Evolutionary conservation across 1,140 invertebrate species (phyloP), one percentile per base, ranked within the genome.

Genomic region (Cyrtorhinus lividipennis): DNA sequence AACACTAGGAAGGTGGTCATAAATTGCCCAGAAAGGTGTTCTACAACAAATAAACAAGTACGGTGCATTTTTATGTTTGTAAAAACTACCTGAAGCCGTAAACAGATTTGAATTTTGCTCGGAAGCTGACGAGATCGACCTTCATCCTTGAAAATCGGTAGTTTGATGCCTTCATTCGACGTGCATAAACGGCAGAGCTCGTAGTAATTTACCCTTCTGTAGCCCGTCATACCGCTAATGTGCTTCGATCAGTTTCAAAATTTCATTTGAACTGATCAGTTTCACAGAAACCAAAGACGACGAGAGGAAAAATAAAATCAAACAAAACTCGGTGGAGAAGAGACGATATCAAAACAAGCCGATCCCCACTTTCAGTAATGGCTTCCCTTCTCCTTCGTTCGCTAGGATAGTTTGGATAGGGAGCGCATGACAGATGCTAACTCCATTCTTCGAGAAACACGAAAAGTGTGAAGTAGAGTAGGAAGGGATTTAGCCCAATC

Each of bases 141-240:
- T 66, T 84, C 82, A 24, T 81, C 77, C 12, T 81, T 79, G 67
- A 82, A 85, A 63, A 85, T 82, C 68, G 84, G 78, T 63, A 81
- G 78, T 72, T 82, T 84, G 63, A 71, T 76, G 59, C 82, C 81
- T 64, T 80, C 80, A 68, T 79, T 83, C 26, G 78, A 79, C 13
- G 83, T 83, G 71, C 83, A 85, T 45, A 85, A 74, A 67, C 83
- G 76, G 69, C 83, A 86, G 59, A 86, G 73, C 73, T 85, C 83
- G 69, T 83, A 83, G 70, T 82, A 86, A 72, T 83, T 84, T 10
- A 84, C 83, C 66, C 48, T 53, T 20, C 80, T 78, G 68, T 84
- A 82, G 68, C 78, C 81, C 61, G 80, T 78, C 81, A 83, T 83
- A 64, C 68, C 26, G 24, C 18, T 38, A 61, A n/a, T 10, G 10